These are phyloP conservation scores for Parasteatoda tepidariorum DNA, from an alignment of 1,140 invertebrate species.

Conservation along the genomic window DNA sequence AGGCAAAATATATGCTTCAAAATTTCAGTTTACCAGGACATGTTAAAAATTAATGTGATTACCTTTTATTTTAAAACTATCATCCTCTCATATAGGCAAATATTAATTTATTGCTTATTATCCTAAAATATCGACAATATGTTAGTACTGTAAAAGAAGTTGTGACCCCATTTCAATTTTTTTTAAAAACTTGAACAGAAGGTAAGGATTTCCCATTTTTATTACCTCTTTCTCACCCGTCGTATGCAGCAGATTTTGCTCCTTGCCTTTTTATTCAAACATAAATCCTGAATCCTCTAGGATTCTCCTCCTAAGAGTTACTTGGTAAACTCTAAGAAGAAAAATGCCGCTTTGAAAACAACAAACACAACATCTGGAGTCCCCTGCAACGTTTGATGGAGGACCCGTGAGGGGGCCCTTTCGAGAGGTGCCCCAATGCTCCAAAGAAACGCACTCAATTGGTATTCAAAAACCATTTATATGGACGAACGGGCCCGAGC, in stretches of 20 bases:
- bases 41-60: too few species aligned
- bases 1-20: too few species aligned
- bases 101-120: too few species aligned
- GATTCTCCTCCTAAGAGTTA: not conserved
- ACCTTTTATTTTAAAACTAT: too few species aligned
- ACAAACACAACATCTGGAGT: not conserved
- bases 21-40: too few species aligned
- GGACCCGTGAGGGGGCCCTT: not conserved
- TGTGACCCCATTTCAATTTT: too few species aligned
- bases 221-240: too few species aligned
- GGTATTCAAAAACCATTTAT: constrained; percentile 51
- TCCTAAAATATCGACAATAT: too few species aligned
- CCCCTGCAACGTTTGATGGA: not conserved
- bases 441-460: constrained; percentile 11
- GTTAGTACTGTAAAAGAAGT: too few species aligned
- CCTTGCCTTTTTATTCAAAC: not conserved
- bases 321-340: not conserved
- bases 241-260: not conserved
- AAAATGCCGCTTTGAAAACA: constrained; percentile 7
- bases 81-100: too few species aligned
- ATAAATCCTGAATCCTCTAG: not conserved
- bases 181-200: too few species aligned
- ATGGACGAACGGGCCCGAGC: constrained; percentile 6
- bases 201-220: too few species aligned
- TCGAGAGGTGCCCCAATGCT: not conserved